These are phyloP conservation scores for Meriones unguiculatus DNA, from an alignment of 2,113 vertebrate species.

Conservation along the genomic window DNA sequence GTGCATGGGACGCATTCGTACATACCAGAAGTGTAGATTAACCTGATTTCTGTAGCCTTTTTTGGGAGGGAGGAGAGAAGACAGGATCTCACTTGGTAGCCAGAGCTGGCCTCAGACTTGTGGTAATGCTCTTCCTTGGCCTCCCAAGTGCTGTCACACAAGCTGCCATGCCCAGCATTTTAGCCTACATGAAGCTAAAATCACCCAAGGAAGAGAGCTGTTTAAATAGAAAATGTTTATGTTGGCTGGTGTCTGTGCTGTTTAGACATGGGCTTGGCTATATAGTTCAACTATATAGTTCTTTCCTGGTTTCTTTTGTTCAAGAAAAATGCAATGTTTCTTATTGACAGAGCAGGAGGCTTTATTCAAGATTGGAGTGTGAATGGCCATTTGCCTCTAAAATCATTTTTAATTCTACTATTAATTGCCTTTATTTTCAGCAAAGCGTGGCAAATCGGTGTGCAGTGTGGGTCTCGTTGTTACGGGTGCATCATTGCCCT, in stretches of 20 bases:
- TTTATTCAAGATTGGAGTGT: neutral
- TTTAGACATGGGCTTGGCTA: neutral
- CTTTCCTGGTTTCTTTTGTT: conserved; percentile 12
- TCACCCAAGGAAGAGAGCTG: neutral
- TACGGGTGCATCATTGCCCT: neutral
- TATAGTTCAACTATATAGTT: conserved; percentile 12
- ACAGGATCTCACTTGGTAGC: neutral
- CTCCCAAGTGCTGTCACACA: neutral
- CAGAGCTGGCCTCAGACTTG: neutral
- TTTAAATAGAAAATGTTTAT: neutral
- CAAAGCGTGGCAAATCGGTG: neutral
- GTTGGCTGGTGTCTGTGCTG: neutral
- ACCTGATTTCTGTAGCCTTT: conserved; percentile 29
- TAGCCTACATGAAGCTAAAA: conserved; percentile 34
- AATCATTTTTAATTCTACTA: neutral
- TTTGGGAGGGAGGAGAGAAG: neutral
- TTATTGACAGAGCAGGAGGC: neutral
- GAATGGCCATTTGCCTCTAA: neutral
- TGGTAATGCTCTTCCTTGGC: neutral
- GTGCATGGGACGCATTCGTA: neutral
- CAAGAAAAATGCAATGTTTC: conserved; percentile 15
- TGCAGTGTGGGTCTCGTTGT: neutral
- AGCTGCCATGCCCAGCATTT: neutral
- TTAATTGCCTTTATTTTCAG: neutral
- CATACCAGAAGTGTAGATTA: neutral